phyloP scores from a whole-genome alignment of 2,113 vertebrate species.

The Marcusenius ussheri region DNA sequence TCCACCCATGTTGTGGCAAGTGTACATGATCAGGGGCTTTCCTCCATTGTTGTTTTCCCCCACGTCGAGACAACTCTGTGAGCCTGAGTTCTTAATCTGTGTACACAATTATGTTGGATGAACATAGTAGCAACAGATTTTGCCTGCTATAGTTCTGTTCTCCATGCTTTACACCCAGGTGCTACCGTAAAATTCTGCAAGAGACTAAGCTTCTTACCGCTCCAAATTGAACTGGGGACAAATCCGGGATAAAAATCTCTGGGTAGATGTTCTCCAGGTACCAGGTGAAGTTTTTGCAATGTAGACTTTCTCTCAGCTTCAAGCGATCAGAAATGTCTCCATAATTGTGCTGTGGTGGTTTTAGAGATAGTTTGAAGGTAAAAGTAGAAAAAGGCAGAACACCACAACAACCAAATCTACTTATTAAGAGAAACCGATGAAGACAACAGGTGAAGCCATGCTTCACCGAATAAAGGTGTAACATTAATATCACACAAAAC shows the following conservation, averaged over 20 bases:
- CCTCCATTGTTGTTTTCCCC: constrained; percentile 79
- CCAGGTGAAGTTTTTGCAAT: constrained; percentile 92
- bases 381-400: not conserved
- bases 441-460: not conserved
- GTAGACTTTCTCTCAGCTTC: constrained; percentile 69
- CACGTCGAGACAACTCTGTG: constrained; percentile 75
- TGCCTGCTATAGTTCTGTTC: not conserved
- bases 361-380: not conserved
- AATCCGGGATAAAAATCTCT: constrained; percentile 83
- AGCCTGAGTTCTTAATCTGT: constrained; percentile 76
- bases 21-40: constrained; percentile 85
- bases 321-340: constrained; percentile 82
- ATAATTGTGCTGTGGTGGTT: constrained; percentile 65
- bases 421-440: not conserved
- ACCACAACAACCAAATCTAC: not conserved
- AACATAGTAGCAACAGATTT: not conserved
- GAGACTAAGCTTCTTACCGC: constrained; percentile 62
- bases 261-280: constrained; percentile 83
- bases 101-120: constrained; percentile 5
- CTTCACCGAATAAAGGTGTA: not conserved
- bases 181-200: not conserved
- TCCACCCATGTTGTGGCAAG: constrained; percentile 89
- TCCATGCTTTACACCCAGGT: not conserved
- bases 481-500: not conserved
- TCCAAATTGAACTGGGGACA: constrained; percentile 70